Conservation (phyloP, 2,888 invertebrate species). For the Schrankia costaestrigalis region DNA sequence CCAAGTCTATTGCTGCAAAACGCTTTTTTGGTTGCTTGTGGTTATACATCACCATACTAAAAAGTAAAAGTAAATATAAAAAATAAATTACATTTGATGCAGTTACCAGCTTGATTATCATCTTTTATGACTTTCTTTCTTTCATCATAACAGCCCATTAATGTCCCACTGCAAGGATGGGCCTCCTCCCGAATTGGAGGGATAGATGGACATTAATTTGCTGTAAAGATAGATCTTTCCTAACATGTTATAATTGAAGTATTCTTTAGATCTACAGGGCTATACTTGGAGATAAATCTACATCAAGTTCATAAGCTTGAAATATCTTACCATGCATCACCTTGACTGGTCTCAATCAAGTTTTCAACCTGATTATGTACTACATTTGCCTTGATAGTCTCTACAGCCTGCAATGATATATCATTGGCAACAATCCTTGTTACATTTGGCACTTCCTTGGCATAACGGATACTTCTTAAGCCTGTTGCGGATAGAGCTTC, state of each 20-base stretch:
- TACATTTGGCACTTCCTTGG: slow-evolving; percentile 93
- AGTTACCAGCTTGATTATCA: no score
- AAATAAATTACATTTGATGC: no score
- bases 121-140: background rate
- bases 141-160: background rate
- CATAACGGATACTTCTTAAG: slow-evolving; percentile 96
- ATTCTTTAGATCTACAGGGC: no score
- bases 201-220: no score
- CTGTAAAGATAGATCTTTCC: no score
- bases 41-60: slow-evolving; percentile 91
- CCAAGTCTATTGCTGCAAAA: slow-evolving; percentile 96
- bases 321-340: slow-evolving; percentile 90
- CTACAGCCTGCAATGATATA: slow-evolving; percentile 90
- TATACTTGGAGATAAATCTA: no score
- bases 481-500: slow-evolving; percentile 98
- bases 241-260: no score
- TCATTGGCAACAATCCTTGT: slow-evolving; percentile 95
- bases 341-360: slow-evolving; percentile 87
- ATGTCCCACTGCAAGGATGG: no score
- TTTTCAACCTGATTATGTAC: slow-evolving; percentile 86
- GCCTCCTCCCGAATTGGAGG: no score
- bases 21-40: slow-evolving; percentile 83
- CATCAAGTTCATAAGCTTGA: background rate
- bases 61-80: slow-evolving; percentile 27
- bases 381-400: slow-evolving; percentile 91